Conservation (phyloP, 2,888 invertebrate genomes). For the Tiliacea citrago region DNA sequence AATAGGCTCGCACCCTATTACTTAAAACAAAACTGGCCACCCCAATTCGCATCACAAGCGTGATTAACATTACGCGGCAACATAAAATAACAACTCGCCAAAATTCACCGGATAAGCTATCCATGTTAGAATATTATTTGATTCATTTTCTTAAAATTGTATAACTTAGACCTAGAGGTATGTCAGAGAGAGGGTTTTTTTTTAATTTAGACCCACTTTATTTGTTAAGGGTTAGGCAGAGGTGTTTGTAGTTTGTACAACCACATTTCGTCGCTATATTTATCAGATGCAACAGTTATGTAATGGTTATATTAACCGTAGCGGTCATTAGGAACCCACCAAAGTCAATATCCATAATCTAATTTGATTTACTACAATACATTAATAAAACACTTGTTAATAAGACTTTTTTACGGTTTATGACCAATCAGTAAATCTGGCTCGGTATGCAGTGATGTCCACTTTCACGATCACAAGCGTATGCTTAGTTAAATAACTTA, state of each 20-base stretch:
- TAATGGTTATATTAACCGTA: neutral
- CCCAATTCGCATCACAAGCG: neutral
- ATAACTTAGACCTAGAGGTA: neutral
- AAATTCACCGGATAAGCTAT: neutral
- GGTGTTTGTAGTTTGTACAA: neutral
- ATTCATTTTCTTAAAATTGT: neutral
- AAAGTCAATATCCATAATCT: neutral
- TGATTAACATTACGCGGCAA: neutral
- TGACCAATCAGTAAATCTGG: slow-evolving; percentile 20
- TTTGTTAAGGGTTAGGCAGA: neutral
- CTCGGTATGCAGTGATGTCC: slow-evolving; percentile 12
- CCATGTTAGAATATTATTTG: neutral
- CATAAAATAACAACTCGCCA: neutral
- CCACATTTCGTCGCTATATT: neutral
- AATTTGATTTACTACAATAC: slow-evolving; percentile 3
- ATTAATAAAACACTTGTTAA: slow-evolving; percentile 9
- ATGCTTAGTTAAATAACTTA: slow-evolving; percentile 39
- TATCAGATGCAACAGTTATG: neutral
- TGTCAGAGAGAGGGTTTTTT: neutral
- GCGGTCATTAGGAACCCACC: neutral
- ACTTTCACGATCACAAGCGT: slow-evolving; percentile 39
- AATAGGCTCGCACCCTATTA: neutral
- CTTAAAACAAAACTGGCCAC: neutral
- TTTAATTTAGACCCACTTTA: neutral
- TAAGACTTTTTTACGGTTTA: slow-evolving; percentile 3